Conservation (phyloP, 2,113 vertebrate species). For the Paralichthys olivaceus region DNA sequence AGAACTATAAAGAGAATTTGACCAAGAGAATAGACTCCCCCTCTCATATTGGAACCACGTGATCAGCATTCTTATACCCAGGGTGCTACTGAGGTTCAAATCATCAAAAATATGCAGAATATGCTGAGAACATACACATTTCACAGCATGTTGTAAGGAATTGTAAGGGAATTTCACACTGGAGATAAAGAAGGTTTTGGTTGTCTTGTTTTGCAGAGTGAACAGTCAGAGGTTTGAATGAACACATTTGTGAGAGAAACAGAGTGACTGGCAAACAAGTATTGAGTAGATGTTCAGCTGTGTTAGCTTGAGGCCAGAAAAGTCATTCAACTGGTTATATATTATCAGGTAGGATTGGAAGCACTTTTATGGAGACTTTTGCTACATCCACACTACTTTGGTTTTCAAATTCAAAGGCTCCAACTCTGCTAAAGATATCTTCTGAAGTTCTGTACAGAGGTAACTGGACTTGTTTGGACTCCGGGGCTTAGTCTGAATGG, state of each 20-base stretch:
- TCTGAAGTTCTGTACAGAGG: too few relatives aligned
- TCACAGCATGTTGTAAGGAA: neutral
- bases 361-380: too few relatives aligned
- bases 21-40: slow-evolving; percentile 4
- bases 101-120: neutral
- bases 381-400: too few relatives aligned
- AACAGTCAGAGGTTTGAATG: neutral
- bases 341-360: neutral
- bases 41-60: neutral
- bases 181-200: neutral
- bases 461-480: too few relatives aligned
- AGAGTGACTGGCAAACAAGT: neutral
- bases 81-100: neutral
- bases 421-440: too few relatives aligned
- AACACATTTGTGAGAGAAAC: neutral
- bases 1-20: neutral
- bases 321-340: neutral
- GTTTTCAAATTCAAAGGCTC: too few relatives aligned
- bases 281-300: neutral
- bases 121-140: neutral
- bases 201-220: neutral
- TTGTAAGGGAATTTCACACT: neutral
- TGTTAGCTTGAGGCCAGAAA: neutral
- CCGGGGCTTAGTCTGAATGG: too few relatives aligned
- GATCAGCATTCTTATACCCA: neutral